phyloP scores from a whole-genome alignment of 2,113 vertebrate species.

The Struthio camelus region DNA sequence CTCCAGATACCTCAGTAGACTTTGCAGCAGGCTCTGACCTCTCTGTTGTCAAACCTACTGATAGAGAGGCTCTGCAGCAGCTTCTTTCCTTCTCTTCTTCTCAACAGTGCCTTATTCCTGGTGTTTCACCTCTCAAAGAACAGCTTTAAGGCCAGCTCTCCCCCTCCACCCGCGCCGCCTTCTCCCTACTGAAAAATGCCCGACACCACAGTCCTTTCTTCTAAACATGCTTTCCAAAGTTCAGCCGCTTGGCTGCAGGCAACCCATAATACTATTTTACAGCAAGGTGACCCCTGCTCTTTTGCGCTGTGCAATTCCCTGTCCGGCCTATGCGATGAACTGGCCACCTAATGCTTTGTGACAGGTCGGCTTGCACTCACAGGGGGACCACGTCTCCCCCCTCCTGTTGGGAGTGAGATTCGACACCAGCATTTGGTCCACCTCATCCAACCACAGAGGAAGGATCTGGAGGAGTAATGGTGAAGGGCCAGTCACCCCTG shows the following conservation, averaged over 20 bases:
- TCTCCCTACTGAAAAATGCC: neutral
- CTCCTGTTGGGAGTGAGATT: neutral
- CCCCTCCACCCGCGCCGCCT: neutral
- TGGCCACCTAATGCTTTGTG: neutral
- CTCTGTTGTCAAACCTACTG: neutral
- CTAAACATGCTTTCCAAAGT: neutral
- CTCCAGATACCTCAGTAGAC: neutral
- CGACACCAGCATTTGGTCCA: neutral
- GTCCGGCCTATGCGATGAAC: neutral
- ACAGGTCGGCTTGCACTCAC: neutral
- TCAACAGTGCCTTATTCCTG: rapidly evolving
- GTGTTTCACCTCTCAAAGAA: neutral
- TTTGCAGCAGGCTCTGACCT: neutral
- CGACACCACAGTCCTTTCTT: rapidly evolving
- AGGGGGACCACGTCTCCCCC: neutral
- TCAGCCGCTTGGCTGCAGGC: slow-evolving; percentile 3
- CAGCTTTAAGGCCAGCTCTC: neutral
- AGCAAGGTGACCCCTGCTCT: slow-evolving; percentile 50
- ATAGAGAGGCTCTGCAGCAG: neutral
- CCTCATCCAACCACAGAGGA: rapidly evolving
- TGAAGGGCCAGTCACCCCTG: rapidly evolving
- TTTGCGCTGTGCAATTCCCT: neutral
- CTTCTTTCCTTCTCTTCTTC: neutral
- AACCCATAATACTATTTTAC: neutral
- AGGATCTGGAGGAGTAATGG: neutral